Percentiles rank a stretch among this genome's conserved stretches.
phyloP scores from a whole-genome alignment of 2,113 vertebrate species.

The Megalops atlanticus region DNA sequence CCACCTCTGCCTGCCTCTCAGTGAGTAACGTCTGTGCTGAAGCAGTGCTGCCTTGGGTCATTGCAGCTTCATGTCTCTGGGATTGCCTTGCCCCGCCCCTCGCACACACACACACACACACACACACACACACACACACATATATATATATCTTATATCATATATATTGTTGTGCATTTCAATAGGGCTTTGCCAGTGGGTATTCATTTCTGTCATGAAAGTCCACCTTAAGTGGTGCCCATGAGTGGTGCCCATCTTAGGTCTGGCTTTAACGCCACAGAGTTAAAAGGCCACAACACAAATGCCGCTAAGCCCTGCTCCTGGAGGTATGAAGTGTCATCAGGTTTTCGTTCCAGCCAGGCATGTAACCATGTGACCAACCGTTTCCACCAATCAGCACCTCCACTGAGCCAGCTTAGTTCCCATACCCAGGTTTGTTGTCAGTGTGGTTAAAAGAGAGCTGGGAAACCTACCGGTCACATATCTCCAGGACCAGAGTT shows the following conservation, averaged over 20 bases:
- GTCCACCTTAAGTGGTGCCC: not conserved
- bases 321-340: not conserved
- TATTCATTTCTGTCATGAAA: slow-evolving; percentile 9
- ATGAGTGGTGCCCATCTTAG: not conserved
- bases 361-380: not conserved
- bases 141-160: too few relatives aligned
- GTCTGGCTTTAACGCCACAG: not conserved
- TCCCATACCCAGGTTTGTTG: not conserved
- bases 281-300: not conserved
- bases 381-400: not conserved
- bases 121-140: too few relatives aligned
- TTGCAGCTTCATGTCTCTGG: not conserved
- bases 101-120: not conserved
- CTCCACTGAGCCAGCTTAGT: not conserved
- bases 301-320: not conserved
- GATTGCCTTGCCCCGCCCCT: not conserved
- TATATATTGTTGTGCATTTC: not conserved
- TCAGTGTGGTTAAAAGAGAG: not conserved
- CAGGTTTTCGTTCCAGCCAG: not conserved
- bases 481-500: not conserved
- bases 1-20: not conserved
- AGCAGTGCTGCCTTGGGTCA: slow-evolving; percentile 30
- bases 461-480: not conserved
- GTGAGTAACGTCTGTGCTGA: not conserved
- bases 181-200: slow-evolving; percentile 15